Evolutionary conservation across 2,113 vertebrate species (phyloP), one percentile per base, ranked within the genome.

Genomic region (Eleginops maclovinus): DNA sequence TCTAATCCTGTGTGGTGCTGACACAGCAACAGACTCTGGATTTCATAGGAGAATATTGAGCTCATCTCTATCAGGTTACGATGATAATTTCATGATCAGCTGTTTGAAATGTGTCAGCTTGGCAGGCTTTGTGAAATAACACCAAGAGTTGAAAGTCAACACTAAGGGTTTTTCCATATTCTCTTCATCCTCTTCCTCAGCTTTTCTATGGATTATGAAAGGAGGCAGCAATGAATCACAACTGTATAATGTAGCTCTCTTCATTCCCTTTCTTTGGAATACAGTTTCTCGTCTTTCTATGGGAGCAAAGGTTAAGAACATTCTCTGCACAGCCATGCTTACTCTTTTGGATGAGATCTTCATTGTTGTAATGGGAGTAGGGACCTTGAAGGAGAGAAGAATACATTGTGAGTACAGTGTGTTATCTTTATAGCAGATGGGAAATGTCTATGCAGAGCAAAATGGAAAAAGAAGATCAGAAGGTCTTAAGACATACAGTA

Each of bases 261-360:
- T 36, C 31, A 68, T 75, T 69, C 13, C 17, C 17, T 51, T 28
- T 72, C 13, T 71, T 58, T 41, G 21, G 46, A 82, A 70, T 60
- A 15, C 11, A 19, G 2, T 36, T 80, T 77, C 14, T 43, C 81
- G 67, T 49, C 55, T 55, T 26, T 72, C 50, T 46, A 28, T 59
- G 56, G 54, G 24, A 59, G 17, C 9, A 69, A 63, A 56, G 58
- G 72, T 74, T 47, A 55, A 40, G 61, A 43, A 58, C 73, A 77
- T 53, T 63, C 43, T 15, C 78, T 24, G 71, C 2, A 41, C 24
- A 67, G 31, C 65, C 26, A 28, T 44, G 31, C 96, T 97, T 92
- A 99, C 98, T 95, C 97, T 95, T 94, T 99, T 99, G 43, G 98
- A 99, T 49, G 97, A 99, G 88, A 99, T 97, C 93, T 96, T 98